Percentiles rank a stretch among this genome's conserved stretches.
Evolutionary conservation across 2,113 vertebrate genomes (phyloP).

Genomic region (Tinamus guttatus): DNA sequence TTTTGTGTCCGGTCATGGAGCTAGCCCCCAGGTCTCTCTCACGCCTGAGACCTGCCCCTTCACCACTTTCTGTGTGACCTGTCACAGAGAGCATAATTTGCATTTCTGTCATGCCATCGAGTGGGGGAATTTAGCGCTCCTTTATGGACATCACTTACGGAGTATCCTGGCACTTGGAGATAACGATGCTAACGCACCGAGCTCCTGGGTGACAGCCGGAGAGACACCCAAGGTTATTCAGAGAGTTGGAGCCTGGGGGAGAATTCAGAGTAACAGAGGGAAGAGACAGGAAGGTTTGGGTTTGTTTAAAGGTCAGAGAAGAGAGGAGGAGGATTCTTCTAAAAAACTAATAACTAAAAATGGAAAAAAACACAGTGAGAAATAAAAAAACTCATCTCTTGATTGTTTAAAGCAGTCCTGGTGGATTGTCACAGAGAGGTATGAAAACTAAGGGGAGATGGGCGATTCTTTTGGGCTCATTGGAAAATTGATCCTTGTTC

Average conservation of each 20-base stretch:
- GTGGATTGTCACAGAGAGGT: neutral
- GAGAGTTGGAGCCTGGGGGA: neutral
- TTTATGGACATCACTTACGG: accelerated
- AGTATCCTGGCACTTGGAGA: neutral
- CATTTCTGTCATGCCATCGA: neutral
- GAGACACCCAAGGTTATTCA: neutral
- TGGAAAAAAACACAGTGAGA: neutral
- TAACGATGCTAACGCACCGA: accelerated
- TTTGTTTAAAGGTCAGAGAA: neutral
- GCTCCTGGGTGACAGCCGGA: neutral
- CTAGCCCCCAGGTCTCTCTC: neutral
- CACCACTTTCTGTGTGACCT: neutral
- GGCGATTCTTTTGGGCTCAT: neutral
- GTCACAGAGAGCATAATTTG: neutral
- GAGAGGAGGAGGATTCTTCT: neutral
- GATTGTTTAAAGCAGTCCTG: neutral
- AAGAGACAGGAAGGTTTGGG: neutral
- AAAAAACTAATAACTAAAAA: neutral
- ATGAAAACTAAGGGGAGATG: neutral
- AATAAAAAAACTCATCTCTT: neutral
- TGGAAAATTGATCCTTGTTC: neutral
- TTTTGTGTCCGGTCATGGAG: neutral
- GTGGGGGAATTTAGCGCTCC: accelerated
- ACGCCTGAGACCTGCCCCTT: neutral
- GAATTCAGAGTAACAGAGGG: neutral